Evolutionary conservation across 2,888 invertebrate species (phyloP).

Genomic region (Dermolepida albohirtum): DNA sequence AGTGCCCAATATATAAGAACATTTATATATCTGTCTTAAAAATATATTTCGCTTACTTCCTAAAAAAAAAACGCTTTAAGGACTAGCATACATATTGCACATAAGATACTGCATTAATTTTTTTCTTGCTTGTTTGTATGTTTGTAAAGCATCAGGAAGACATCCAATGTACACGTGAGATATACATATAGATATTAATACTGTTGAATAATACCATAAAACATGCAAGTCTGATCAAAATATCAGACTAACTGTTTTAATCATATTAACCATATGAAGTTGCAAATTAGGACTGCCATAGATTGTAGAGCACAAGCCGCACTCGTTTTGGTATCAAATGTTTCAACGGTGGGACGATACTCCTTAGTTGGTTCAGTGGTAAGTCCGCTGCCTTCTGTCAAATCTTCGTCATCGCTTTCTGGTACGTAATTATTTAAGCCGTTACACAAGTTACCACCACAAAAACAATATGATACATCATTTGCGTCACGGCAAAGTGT

Average conservation of each 20-base stretch:
- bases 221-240: slow-evolving; percentile 11
- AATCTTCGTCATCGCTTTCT: slow-evolving; percentile 21
- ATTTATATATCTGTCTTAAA: too few relatives aligned
- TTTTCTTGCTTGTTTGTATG: background rate
- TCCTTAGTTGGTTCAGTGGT: background rate
- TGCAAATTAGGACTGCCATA: background rate
- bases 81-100: slow-evolving; percentile 7
- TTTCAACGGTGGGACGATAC: background rate
- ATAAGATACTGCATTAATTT: background rate
- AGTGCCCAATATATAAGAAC: too few relatives aligned
- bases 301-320: background rate
- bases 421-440: background rate
- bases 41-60: too few relatives aligned
- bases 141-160: slow-evolving; percentile 26
- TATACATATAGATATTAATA: slow-evolving; percentile 1
- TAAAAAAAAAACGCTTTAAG: too few relatives aligned
- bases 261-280: slow-evolving; percentile 21
- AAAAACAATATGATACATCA: slow-evolving; percentile 13
- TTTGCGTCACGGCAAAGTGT: background rate
- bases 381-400: slow-evolving; percentile 14
- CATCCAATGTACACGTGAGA: slow-evolving; percentile 16
- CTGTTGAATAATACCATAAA: slow-evolving; percentile 26
- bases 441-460: slow-evolving; percentile 13
- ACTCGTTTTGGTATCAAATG: background rate
- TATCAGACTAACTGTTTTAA: slow-evolving; percentile 11